Conservation (phyloP, 2,797 vertebrate species). For the Acanthurus lineatus region DNA sequence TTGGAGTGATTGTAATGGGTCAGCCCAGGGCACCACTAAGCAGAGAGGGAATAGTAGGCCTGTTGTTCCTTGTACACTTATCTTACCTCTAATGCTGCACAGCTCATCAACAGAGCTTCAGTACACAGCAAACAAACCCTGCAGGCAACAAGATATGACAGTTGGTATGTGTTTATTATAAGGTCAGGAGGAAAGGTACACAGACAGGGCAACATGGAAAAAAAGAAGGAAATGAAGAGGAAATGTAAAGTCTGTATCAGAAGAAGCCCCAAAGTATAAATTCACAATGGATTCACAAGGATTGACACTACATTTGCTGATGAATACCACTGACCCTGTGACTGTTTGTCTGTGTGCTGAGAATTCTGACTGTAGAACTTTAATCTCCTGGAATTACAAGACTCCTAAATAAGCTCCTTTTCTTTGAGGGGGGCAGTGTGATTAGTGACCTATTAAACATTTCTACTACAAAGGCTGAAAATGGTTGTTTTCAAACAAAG, state of each 20-base stretch:
- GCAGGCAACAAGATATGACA: too few species aligned
- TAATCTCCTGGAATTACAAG: conserved; percentile 43
- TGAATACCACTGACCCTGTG: conserved; percentile 1
- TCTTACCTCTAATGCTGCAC: too few species aligned
- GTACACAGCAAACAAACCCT: too few species aligned
- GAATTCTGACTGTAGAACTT: conserved; percentile 12
- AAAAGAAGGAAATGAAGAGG: not conserved
- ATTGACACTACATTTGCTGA: not conserved
- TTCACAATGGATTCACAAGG: not conserved
- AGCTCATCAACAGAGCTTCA: too few species aligned
- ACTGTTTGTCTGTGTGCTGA: conserved; percentile 2
- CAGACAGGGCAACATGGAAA: too few species aligned
- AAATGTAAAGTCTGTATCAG: not conserved
- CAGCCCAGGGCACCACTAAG: conserved; percentile 59
- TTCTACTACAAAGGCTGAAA: conserved; percentile 27
- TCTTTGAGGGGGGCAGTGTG: not conserved
- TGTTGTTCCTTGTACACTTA: conserved; percentile 43
- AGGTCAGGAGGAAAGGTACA: too few species aligned
- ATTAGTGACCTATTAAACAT: conserved; percentile 39
- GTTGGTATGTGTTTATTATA: too few species aligned
- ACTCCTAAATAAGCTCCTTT: conserved; percentile 6
- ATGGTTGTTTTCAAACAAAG: not conserved
- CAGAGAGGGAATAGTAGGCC: conserved; percentile 60
- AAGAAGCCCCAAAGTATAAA: not conserved
- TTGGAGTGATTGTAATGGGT: conserved; percentile 44